Conservation (phyloP, 2,888 invertebrate species). For the Unio pictorum region DNA sequence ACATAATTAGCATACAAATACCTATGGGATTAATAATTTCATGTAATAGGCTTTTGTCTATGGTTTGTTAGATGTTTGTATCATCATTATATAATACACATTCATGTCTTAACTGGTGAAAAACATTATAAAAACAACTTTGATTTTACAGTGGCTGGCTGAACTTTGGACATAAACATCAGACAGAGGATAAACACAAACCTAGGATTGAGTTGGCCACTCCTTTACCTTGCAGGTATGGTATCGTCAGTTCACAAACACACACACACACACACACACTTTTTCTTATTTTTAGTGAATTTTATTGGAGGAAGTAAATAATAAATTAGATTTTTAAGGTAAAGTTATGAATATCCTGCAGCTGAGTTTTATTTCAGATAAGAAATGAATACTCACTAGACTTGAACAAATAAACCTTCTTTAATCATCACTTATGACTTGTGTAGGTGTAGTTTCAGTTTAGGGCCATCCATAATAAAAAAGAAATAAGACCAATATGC, state of each 20-base stretch:
- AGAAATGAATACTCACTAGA: too few species aligned
- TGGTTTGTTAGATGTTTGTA: not conserved
- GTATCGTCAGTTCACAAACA: too few species aligned
- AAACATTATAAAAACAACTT: not conserved
- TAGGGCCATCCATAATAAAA: too few species aligned
- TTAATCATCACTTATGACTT: too few species aligned
- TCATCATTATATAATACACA: not conserved
- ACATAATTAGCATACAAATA: not conserved
- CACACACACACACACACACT: not conserved
- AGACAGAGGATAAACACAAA: constrained; percentile 63
- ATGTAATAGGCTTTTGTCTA: not conserved
- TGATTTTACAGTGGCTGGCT: constrained; percentile 70
- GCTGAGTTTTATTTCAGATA: too few species aligned
- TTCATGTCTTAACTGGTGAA: not conserved
- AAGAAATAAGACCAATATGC: too few species aligned
- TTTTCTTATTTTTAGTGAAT: too few species aligned
- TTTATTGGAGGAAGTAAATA: too few species aligned
- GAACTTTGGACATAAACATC: constrained; percentile 66
- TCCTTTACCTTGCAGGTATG: constrained; percentile 79
- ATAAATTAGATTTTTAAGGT: too few species aligned
- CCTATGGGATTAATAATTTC: not conserved
- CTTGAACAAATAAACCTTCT: too few species aligned
- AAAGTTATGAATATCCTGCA: too few species aligned
- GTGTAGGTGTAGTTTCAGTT: too few species aligned
- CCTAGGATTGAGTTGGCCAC: constrained; percentile 79